A percentile compares a stretch with the other conserved stretches of the same genome.
Conservation (phyloP, 2,113 vertebrate species). For the Columbina picui region DNA sequence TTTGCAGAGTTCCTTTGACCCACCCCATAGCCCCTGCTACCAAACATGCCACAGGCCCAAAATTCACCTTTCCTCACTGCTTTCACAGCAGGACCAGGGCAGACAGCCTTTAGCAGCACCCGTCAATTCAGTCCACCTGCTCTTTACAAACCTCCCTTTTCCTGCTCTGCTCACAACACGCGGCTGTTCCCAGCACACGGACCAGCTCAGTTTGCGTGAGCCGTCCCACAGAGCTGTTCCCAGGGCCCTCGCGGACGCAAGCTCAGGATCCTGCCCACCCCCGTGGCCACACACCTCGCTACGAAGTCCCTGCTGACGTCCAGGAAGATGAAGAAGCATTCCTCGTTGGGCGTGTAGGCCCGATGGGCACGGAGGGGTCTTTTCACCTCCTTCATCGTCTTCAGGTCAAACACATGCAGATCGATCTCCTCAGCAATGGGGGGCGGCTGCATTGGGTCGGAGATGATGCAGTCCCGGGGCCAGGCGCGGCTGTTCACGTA, state of each 20-base stretch:
- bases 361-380: slow-evolving; percentile 88
- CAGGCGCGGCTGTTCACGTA: slow-evolving; percentile 97
- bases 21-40: background rate
- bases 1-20: background rate
- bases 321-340: slow-evolving; percentile 97
- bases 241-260: rapidly evolving
- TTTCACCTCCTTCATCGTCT: slow-evolving; percentile 92
- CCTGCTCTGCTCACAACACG: background rate
- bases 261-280: background rate
- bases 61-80: background rate
- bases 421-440: slow-evolving; percentile 97
- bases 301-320: slow-evolving; percentile 96
- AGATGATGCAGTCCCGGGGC: slow-evolving; percentile 89
- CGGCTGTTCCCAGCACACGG: rapidly evolving
- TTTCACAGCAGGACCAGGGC: background rate
- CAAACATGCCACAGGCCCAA: background rate
- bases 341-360: slow-evolving; percentile 93
- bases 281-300: slow-evolving; percentile 81
- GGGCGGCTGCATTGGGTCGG: slow-evolving; percentile 92
- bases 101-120: background rate
- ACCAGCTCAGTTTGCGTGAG: background rate
- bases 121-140: background rate
- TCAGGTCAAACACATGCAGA: slow-evolving; percentile 92
- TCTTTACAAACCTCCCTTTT: background rate
- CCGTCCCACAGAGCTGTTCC: rapidly evolving